Percentiles rank a stretch among this genome's conserved stretches.
Evolutionary conservation across 1,140 invertebrate genomes (phyloP).

Genomic region (Dinoponera quadriceps): DNA sequence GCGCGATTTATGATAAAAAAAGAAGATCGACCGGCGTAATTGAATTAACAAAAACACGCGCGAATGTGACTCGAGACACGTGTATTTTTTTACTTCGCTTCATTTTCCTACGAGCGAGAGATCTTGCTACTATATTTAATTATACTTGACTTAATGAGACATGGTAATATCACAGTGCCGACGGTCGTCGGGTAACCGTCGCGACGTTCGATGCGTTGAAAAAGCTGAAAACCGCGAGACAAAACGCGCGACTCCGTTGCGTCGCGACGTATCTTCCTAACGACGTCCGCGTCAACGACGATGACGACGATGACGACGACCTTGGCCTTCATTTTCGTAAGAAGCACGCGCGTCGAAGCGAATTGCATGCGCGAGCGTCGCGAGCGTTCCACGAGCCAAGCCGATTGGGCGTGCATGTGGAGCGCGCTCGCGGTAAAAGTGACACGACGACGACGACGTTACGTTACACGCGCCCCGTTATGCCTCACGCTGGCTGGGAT

Average conservation of each 20-base stretch:
- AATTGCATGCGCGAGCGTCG: slow-evolving; percentile 68
- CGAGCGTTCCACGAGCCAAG: slow-evolving; percentile 67
- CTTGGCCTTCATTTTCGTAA: slow-evolving; percentile 78
- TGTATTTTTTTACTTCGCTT: no score
- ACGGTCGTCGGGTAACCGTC: no score
- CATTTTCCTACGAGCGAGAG: no score
- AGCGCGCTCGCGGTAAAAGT: slow-evolving; percentile 72
- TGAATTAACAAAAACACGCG: no score
- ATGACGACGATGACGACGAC: slow-evolving; percentile 58
- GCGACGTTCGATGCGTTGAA: neutral
- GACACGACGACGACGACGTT: slow-evolving; percentile 59
- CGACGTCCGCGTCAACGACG: neutral
- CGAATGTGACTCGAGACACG: no score
- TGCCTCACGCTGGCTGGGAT: slow-evolving; percentile 49
- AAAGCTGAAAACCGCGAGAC: neutral
- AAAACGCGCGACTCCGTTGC: neutral
- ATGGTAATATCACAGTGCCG: neutral
- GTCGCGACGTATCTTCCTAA: slow-evolving; percentile 5
- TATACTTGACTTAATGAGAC: no score
- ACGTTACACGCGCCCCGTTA: slow-evolving; percentile 66
- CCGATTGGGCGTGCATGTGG: slow-evolving; percentile 70
- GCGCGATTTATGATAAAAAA: no score
- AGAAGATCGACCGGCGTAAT: no score
- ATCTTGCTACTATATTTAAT: no score
- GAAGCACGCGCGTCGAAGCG: slow-evolving; percentile 64